Base-by-base conservation (phyloP, 2,888 invertebrate species). In the Parelbella ahira region DNA sequence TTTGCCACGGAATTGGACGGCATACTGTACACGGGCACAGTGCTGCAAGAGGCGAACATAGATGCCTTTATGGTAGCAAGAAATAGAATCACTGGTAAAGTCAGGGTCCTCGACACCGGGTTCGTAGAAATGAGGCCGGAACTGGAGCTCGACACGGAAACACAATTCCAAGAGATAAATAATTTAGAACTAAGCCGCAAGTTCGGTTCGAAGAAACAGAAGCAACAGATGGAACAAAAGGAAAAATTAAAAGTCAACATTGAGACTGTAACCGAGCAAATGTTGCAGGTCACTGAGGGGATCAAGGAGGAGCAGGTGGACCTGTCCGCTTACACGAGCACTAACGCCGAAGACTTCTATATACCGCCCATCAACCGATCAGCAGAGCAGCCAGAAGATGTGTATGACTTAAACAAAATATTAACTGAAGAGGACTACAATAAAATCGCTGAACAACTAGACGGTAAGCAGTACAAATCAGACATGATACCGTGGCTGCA, bases 141-240 rank as follows among this genome's bases (percentile, higher is more conserved):
- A 0, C 8, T 77, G 0, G 64, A 63, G 44, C 51, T 48, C 0
- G 58, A 69, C 9, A 0, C 10, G 2, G 19, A 30, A 4, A 10
- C 1, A n/a, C 18, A 18, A 1, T 20, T 60, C 3, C 36, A 57
- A 0, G 76, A 84, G 8, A 72, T 66, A 0, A 79, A 71, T 9
- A 54, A 63, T 25, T 56, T 79, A 10, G 86, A 86, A 36, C 65
- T 92, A 0, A 90, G 90, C 29, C 89, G 90, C 54, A 87, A 90
- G 49, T 92, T 92, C 57, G 92, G 92, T 1, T 92, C 92, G 0
- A 92, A 92, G 49, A 89, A 83, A 56, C 77, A 79, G 0, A 91
- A 90, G 58, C 68, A 90, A 50, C 68, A 69, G 30, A 88, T 90
- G 45, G 91, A 92, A 51, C 91, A 91, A n/a, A 66, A 63, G 0